These are phyloP conservation scores for Dasyurus viverrinus DNA, from an alignment of 2,113 vertebrate genomes.

Conservation along the genomic window DNA sequence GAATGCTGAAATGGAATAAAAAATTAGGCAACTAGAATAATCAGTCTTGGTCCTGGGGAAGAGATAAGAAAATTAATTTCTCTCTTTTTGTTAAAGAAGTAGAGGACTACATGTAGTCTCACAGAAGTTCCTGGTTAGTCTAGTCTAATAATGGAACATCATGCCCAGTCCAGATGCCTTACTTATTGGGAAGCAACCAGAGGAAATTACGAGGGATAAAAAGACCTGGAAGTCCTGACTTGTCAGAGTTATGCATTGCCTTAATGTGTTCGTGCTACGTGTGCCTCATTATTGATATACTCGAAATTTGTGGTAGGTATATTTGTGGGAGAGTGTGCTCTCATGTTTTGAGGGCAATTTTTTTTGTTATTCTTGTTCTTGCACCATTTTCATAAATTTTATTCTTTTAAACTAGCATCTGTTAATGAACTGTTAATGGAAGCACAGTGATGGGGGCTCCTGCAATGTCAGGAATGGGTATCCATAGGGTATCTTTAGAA, in stretches of 20 bases:
- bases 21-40: background rate
- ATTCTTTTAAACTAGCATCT: background rate
- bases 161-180: background rate
- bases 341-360: background rate
- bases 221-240: background rate
- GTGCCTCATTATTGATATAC: background rate
- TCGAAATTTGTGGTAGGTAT: background rate
- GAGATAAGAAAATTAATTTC: background rate
- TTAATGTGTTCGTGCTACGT: background rate
- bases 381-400: background rate
- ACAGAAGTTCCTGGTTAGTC: background rate
- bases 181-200: background rate
- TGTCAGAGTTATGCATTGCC: background rate
- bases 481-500: background rate
- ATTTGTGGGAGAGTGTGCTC: background rate
- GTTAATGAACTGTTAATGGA: background rate
- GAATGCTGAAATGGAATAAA: background rate
- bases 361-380: background rate
- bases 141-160: background rate
- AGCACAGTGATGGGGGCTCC: background rate
- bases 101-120: background rate
- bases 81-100: background rate
- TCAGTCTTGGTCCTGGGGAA: background rate
- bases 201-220: background rate
- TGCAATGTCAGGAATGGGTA: background rate